Percentiles rank a stretch among this genome's conserved stretches.
Conservation (phyloP, 2,113 vertebrate species). For the Gobiocypris rarus region DNA sequence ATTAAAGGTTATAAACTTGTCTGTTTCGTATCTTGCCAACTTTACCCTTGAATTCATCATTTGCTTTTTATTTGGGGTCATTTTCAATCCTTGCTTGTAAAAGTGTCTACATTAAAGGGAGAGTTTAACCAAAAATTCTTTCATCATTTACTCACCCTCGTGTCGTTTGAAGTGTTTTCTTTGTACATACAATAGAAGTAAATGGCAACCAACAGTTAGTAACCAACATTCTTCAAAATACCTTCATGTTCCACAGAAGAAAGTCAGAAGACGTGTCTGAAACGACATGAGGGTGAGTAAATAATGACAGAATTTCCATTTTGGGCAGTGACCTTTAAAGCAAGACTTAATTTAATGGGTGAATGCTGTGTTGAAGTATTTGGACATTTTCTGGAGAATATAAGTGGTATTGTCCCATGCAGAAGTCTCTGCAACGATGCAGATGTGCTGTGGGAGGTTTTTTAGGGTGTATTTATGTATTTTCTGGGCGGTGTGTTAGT, state of each 20-base stretch:
- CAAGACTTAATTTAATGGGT: neutral
- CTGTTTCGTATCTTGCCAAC: neutral
- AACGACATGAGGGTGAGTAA: no score
- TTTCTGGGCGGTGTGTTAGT: neutral
- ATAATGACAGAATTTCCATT: no score
- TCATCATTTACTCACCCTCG: neutral
- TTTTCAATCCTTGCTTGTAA: neutral
- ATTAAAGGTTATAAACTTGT: neutral
- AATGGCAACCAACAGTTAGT: neutral
- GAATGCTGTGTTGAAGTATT: neutral
- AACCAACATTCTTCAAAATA: neutral
- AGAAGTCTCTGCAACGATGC: neutral
- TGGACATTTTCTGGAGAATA: neutral
- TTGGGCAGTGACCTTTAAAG: neutral
- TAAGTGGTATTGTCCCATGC: neutral
- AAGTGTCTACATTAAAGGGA: neutral
- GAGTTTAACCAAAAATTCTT: neutral
- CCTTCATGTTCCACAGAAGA: no score
- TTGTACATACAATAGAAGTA: neutral
- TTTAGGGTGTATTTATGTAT: neutral
- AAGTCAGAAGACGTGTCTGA: no score
- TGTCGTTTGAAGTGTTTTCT: neutral
- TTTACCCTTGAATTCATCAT: neutral
- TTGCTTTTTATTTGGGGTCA: neutral
- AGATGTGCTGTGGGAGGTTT: neutral